A percentile compares a stretch with the other conserved stretches of the same genome.
Conservation (phyloP, 2,113 vertebrate species). For the Psophia crepitans region DNA sequence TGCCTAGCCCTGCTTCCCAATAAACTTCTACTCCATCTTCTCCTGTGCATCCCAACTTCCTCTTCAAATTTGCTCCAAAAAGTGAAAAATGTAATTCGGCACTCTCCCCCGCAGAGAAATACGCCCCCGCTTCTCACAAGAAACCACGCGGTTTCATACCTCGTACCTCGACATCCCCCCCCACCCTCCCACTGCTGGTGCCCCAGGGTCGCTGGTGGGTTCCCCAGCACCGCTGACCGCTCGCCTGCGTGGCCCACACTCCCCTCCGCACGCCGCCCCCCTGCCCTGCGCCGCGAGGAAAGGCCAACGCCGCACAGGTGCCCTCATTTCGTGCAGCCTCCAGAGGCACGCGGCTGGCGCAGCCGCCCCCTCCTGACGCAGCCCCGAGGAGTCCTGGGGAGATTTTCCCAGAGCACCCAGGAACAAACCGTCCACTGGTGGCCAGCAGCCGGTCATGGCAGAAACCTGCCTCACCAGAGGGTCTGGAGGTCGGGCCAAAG, state of each 20-base stretch:
- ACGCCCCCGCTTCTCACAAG: background rate
- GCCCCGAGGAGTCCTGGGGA: background rate
- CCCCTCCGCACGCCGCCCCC: fast-evolving
- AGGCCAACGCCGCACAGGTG: fast-evolving
- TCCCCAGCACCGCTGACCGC: fast-evolving
- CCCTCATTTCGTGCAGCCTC: fast-evolving
- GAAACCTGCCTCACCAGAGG: background rate
- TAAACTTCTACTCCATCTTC: background rate
- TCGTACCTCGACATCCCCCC: background rate
- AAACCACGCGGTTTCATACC: fast-evolving
- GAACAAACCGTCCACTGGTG: background rate
- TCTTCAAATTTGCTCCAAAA: background rate
- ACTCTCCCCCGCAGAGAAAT: background rate
- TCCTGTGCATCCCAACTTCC: background rate
- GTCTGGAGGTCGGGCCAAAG: fast-evolving
- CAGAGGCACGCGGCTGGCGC: background rate
- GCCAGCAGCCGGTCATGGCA: fast-evolving
- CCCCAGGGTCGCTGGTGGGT: fast-evolving
- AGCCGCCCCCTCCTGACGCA: background rate
- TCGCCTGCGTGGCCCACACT: fast-evolving
- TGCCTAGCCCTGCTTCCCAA: background rate
- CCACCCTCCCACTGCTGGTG: background rate
- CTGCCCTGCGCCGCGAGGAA: fast-evolving
- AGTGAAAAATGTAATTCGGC: background rate
- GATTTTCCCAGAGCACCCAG: background rate